Percentiles rank a stretch among this genome's conserved stretches.
Evolutionary conservation across 2,797 vertebrate species (phyloP).

Genomic region (Sitta carolinensis): DNA sequence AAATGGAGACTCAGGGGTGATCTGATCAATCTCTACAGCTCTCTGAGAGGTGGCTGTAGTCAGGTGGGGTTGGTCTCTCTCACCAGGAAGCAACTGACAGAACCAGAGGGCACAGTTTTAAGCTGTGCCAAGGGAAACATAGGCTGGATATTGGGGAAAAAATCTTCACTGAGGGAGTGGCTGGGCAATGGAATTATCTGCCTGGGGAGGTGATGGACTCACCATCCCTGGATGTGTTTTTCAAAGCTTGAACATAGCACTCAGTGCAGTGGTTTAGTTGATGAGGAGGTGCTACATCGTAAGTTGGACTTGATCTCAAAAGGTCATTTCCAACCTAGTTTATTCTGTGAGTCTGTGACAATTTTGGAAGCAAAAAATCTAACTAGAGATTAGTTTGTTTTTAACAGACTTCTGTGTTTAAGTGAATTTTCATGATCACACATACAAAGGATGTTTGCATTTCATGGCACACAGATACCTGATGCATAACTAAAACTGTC

Average conservation of each 20-base stretch:
- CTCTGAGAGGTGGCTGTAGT: fast-evolving
- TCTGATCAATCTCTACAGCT: not conserved
- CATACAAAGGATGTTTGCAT: not conserved
- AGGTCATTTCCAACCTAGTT: fast-evolving
- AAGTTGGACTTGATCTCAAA: not conserved
- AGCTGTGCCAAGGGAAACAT: fast-evolving
- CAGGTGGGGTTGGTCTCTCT: not conserved
- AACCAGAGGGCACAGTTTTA: fast-evolving
- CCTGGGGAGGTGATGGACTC: not conserved
- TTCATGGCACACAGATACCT: not conserved
- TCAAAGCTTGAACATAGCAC: not conserved
- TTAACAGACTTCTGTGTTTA: not conserved
- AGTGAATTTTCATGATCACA: not conserved
- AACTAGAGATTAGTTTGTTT: not conserved
- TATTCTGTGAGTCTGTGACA: not conserved
- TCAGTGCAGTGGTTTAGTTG: fast-evolving
- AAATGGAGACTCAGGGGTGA: not conserved
- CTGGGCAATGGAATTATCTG: not conserved
- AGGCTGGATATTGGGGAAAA: not conserved
- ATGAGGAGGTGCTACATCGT: fast-evolving
- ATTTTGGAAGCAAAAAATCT: not conserved
- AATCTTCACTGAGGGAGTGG: not conserved
- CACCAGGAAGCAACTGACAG: no score
- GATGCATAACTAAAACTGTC: not conserved
- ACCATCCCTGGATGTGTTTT: not conserved